Evolutionary conservation across 2,113 vertebrate species (phyloP), one percentile per base, ranked within the genome.

Genomic region (Carassius carassius): DNA sequence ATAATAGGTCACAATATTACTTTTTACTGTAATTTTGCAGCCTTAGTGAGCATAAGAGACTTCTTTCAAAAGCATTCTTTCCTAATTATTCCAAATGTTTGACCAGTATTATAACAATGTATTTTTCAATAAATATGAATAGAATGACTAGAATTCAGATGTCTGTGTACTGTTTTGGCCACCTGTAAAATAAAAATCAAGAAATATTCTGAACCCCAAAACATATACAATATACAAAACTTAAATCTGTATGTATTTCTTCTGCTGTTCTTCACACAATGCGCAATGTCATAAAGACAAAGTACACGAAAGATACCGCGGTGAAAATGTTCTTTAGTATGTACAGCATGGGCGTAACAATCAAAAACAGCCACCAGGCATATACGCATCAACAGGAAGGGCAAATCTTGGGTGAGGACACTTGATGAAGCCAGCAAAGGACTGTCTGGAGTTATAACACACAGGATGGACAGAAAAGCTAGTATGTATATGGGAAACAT

Each of bases 251-350:
- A 73, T 21, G 12, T 14, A 17, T 67, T 32, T 17, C 44, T 70
- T 88, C 79, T 96, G 95, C 37, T 90, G 4, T 77, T 81, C 93
- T 78, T 29, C 29, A 29, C 29, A 29, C 29, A 29, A 29, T 29
- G 29, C 29, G 1, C 29, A 29, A 29, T 29, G 92, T 92, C 85
- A 96, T 23, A 23, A 92, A 91, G 47, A 93, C 93, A 73, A 96
- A 96, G 86, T 96, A 96, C 81, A 94, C 7, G n/a, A 91, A 96
- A 65, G 94, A 89, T 32, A 94, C 29, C 16, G 88, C 91, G 63
- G 94, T 93, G 2, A 96, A 88, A 5, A 92, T 2, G 69, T 96
- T 97, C 85, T 97, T 96, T 78, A 95, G 58, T 1, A 91, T 89
- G 69, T 94, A 96, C 47, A 96, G 70, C 7, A 95, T 3, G 0